Conservation (phyloP, 2,113 vertebrate genomes). For the Thunnus maccoyii region DNA sequence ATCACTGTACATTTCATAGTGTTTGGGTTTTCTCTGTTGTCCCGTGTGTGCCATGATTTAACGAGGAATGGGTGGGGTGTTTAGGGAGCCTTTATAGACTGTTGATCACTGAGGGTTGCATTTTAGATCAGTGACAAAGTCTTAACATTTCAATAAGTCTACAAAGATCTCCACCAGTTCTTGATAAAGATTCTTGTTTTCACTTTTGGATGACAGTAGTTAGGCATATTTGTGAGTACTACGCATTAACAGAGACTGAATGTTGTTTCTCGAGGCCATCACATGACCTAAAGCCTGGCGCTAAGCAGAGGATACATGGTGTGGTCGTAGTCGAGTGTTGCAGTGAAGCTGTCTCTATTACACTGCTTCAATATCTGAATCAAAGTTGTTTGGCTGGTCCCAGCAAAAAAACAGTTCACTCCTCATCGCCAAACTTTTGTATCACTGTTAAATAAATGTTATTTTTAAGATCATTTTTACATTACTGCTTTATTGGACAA, state of each 20-base stretch:
- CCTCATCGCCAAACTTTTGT: conserved; percentile 72
- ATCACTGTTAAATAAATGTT: conserved; percentile 58
- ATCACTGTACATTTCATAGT: conserved; percentile 17
- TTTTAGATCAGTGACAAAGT: conserved; percentile 37
- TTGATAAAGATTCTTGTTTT: conserved; percentile 14
- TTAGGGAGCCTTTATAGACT: conserved; percentile 5
- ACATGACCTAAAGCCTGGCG: conserved; percentile 63
- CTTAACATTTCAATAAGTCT: conserved; percentile 46
- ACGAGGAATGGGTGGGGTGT: background rate
- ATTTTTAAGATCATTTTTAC: conserved; percentile 66
- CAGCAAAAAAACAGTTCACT: conserved; percentile 62
- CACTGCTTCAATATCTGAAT: conserved; percentile 53
- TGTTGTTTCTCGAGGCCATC: conserved; percentile 52
- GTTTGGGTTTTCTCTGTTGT: conserved; percentile 47
- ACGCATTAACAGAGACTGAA: conserved; percentile 54
- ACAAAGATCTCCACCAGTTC: background rate
- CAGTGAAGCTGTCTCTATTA: conserved; percentile 39
- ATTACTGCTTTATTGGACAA: conserved; percentile 38
- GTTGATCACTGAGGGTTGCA: conserved; percentile 1
- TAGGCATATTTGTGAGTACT: conserved; percentile 18
- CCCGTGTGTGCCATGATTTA: conserved; percentile 61
- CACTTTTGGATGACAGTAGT: conserved; percentile 9
- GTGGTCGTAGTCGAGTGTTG: conserved; percentile 29
- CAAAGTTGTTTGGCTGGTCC: conserved; percentile 79
- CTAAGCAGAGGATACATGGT: conserved; percentile 40